These are phyloP conservation scores for Botia kubotai DNA, from an alignment of 2,797 vertebrate species.

Conservation along the genomic window DNA sequence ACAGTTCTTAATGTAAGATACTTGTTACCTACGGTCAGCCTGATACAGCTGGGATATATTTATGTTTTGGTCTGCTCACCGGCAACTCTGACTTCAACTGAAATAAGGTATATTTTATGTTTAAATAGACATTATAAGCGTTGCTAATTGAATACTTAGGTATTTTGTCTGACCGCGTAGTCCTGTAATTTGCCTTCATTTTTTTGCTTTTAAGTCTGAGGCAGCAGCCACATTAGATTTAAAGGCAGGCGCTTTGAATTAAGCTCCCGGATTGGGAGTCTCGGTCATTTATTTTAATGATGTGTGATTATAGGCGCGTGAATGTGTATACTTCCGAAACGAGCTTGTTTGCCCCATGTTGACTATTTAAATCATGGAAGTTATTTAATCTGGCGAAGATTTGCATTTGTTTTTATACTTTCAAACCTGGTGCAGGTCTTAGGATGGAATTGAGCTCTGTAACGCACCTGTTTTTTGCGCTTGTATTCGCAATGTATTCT, in stretches of 20 bases:
- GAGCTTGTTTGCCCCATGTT: neutral
- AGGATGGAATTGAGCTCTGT: conserved; percentile 1
- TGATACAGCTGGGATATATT: neutral
- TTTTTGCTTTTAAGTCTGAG: conserved; percentile 29
- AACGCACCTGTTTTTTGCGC: neutral
- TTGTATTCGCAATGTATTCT: neutral
- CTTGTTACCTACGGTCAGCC: conserved; percentile 27
- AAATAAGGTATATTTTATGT: neutral
- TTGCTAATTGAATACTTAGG: neutral
- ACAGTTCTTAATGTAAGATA: conserved; percentile 18
- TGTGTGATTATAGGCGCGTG: conserved; percentile 1
- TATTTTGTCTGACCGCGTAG: neutral
- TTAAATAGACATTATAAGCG: neutral
- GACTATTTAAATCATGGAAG: conserved; percentile 31
- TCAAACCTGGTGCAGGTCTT: conserved; percentile 29
- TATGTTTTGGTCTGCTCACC: conserved; percentile 7
- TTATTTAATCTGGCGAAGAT: conserved; percentile 6
- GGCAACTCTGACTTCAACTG: conserved; percentile 3
- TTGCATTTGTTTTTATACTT: conserved; percentile 49
- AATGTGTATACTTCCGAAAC: conserved; percentile 4
- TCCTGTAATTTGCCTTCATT: neutral
- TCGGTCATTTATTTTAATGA: conserved; percentile 41
- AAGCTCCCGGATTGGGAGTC: conserved; percentile 25
- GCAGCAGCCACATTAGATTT: conserved; percentile 19
- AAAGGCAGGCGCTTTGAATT: conserved; percentile 37